Evolutionary conservation across 2,888 invertebrate species (phyloP), one percentile per base, ranked within the genome.

Genomic region (Chesias legatella): DNA sequence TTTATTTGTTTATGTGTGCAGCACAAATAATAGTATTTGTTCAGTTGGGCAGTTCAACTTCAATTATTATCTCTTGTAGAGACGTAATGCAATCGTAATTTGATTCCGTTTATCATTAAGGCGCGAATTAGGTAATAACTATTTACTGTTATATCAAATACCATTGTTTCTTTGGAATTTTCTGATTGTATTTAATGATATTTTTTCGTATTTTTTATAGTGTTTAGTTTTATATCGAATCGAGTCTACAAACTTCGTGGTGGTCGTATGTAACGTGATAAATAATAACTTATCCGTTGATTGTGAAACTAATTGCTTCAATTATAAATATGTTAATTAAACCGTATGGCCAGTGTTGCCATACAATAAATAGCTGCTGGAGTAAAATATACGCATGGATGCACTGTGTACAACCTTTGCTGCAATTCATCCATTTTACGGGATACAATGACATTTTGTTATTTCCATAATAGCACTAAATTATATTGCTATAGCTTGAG

Each of bases 271-370:
- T 29, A 32, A 42, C 25, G 38, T 41, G 33, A 25, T 33, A 41
- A 42, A 34, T 35, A 33, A 42, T 40, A 40, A 43, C 33, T 43
- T 42, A 24, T 10, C 28, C 33, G 32, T 33, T 39, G 36, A 51
- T 51, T 39, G 34, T 41, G 28, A 33, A 30, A 41, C 24, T 46
- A 53, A 53, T 53, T 50, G 41, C 24, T 27, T 37, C 17, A 36
- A 39, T 46, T 46, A 29, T 38, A 38, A 35, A 42, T 49, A 53
- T 42, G 45, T 43, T 43, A 53, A 48, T 43, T 27, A 28, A 27
- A 30, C 36, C 33, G 31, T 27, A 8, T 9, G 11, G 23, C 13
- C 13, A 17, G 13, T 23, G n/a, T 23, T 22, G 11, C 24, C 8
- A 20, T 10, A 21, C 21, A 7, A 22, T 22, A 31, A 22, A 20